Evolutionary conservation across 2,888 invertebrate species (phyloP).

Genomic region (Gymnoscelis rufifasciata): DNA sequence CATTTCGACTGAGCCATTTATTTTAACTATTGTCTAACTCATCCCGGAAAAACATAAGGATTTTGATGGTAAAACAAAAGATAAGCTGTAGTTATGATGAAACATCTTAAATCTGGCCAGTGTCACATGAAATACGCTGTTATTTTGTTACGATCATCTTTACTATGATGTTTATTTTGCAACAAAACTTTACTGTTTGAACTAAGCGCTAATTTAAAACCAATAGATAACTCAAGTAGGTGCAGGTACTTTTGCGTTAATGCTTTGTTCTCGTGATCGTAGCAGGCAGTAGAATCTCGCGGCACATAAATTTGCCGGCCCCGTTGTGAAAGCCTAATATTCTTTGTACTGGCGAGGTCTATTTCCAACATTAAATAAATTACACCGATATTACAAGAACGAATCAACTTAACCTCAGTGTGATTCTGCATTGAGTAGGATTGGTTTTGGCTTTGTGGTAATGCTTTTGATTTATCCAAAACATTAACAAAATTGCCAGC

Average conservation of each 20-base stretch:
- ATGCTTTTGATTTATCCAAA: neutral
- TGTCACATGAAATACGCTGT: too few species aligned
- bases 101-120: too few species aligned
- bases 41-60: too few species aligned
- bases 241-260: slow-evolving; percentile 35
- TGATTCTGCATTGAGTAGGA: slow-evolving; percentile 63
- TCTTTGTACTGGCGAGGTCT: slow-evolving; percentile 73
- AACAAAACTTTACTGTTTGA: too few species aligned
- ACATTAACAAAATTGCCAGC: too few species aligned
- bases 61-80: too few species aligned
- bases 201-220: neutral
- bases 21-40: too few species aligned
- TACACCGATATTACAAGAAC: slow-evolving; percentile 76
- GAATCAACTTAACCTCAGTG: slow-evolving; percentile 71
- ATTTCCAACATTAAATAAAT: slow-evolving; percentile 79
- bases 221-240: slow-evolving; percentile 13
- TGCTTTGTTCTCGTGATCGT: slow-evolving; percentile 59
- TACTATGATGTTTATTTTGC: too few species aligned
- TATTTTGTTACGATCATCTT: too few species aligned
- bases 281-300: slow-evolving; percentile 65
- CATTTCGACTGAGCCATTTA: too few species aligned
- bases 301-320: slow-evolving; percentile 72
- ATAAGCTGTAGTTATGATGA: too few species aligned
- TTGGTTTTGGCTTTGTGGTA: slow-evolving; percentile 41
- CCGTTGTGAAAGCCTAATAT: slow-evolving; percentile 79